Conservation (phyloP, 2,113 vertebrate species). For the Murina feae region DNA sequence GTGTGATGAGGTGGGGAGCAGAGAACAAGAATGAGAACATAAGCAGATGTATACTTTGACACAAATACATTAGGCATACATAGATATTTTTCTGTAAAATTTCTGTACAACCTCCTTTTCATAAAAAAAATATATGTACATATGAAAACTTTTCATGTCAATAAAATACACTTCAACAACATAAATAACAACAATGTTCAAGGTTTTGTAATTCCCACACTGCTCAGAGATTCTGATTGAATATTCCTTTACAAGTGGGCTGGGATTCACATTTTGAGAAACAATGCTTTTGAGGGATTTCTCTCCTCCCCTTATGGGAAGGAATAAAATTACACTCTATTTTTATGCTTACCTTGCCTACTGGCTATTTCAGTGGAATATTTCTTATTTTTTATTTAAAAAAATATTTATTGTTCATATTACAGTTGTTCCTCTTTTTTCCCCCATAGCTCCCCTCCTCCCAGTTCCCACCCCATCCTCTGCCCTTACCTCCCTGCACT, state of each 20-base stretch:
- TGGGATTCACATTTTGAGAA: conserved; percentile 26
- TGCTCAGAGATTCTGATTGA: conserved; percentile 5
- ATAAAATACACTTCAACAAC: neutral
- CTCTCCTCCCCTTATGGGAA: neutral
- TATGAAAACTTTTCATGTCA: neutral
- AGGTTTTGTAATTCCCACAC: conserved; percentile 58
- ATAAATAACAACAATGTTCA: conserved; percentile 83
- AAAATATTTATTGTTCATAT: no score
- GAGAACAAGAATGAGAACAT: neutral
- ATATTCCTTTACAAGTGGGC: neutral
- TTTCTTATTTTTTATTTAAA: no score
- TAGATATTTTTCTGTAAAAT: neutral
- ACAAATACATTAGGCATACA: neutral
- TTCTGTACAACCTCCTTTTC: neutral
- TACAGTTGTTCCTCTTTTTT: no score
- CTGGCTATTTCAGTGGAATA: neutral
- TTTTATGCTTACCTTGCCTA: neutral
- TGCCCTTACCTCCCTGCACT: no score
- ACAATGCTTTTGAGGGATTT: neutral
- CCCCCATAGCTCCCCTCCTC: no score
- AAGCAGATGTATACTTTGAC: neutral
- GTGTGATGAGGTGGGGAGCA: neutral
- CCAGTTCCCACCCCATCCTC: no score
- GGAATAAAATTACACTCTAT: neutral
- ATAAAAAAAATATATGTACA: neutral